These are phyloP conservation scores for Leptocoma aspasia DNA, from an alignment of 2,113 vertebrate genomes.

Conservation along the genomic window DNA sequence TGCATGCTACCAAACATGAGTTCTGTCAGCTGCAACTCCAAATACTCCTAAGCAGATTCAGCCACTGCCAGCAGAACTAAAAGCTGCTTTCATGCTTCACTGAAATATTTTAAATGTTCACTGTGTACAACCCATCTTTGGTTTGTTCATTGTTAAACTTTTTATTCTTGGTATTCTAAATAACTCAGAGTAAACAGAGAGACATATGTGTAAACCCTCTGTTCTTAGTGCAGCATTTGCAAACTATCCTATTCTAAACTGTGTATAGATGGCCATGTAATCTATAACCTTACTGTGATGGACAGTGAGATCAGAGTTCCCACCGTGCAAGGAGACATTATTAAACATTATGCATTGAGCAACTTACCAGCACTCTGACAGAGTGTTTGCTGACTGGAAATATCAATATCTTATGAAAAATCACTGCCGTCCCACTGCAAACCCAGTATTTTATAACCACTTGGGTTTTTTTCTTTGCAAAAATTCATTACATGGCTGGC, in stretches of 20 bases:
- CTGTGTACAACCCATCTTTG: neutral
- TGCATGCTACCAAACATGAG: neutral
- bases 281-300: neutral
- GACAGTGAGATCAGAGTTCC: neutral
- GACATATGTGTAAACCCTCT: neutral
- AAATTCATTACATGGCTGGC: neutral
- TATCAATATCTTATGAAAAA: neutral
- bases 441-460: neutral
- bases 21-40: neutral
- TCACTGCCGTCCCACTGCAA: neutral
- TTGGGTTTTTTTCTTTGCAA: neutral
- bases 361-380: neutral
- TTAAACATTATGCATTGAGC: neutral
- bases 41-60: neutral
- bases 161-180: neutral
- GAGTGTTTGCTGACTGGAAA: neutral
- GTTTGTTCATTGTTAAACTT: neutral
- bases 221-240: neutral
- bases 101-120: neutral
- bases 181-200: neutral
- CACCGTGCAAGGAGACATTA: accelerated
- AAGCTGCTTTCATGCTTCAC: neutral
- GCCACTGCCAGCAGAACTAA: neutral
- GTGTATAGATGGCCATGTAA: neutral
- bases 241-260: neutral